Percentiles rank a stretch among this genome's conserved stretches.
phyloP scores from a whole-genome alignment of 1,140 invertebrate species.

The Drosophila triauraria region DNA sequence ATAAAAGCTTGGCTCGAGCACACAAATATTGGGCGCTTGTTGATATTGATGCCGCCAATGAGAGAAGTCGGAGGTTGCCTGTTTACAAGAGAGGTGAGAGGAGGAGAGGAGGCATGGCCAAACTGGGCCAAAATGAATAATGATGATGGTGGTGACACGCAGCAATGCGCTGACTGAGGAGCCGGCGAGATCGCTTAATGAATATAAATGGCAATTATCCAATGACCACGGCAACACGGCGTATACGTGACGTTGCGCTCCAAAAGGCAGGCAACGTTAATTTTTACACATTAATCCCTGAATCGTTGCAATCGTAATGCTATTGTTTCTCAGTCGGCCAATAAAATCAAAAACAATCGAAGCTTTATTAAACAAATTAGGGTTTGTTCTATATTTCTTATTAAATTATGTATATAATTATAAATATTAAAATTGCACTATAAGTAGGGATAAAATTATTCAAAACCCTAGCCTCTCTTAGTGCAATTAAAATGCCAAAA shows the following conservation, averaged over 20 bases:
- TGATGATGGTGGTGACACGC: slow-evolving; percentile 70
- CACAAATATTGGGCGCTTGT: slow-evolving; percentile 80
- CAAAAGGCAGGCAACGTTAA: slow-evolving; percentile 49
- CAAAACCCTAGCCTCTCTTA: too few relatives aligned
- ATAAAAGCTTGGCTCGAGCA: slow-evolving; percentile 55
- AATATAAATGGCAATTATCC: slow-evolving; percentile 82
- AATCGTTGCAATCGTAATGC: neutral
- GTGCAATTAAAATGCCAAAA: too few relatives aligned
- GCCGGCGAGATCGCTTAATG: slow-evolving; percentile 56
- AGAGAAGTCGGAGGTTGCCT: slow-evolving; percentile 14
- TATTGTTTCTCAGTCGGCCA: neutral
- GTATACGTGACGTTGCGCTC: slow-evolving; percentile 48
- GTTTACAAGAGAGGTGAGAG: neutral
- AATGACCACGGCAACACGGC: slow-evolving; percentile 40
- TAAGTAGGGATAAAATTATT: too few relatives aligned
- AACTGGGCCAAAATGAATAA: slow-evolving; percentile 70
- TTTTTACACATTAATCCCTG: slow-evolving; percentile 13
- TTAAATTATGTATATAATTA: too few relatives aligned
- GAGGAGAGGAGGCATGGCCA: neutral
- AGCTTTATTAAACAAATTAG: neutral
- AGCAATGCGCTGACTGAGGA: slow-evolving; percentile 58
- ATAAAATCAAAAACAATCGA: neutral
- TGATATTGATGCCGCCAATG: slow-evolving; percentile 71
- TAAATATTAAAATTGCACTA: too few relatives aligned
- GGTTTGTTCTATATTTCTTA: neutral